Base-by-base conservation (phyloP, 2,888 invertebrate species). In the Caenorhabditis sinica region DNA sequence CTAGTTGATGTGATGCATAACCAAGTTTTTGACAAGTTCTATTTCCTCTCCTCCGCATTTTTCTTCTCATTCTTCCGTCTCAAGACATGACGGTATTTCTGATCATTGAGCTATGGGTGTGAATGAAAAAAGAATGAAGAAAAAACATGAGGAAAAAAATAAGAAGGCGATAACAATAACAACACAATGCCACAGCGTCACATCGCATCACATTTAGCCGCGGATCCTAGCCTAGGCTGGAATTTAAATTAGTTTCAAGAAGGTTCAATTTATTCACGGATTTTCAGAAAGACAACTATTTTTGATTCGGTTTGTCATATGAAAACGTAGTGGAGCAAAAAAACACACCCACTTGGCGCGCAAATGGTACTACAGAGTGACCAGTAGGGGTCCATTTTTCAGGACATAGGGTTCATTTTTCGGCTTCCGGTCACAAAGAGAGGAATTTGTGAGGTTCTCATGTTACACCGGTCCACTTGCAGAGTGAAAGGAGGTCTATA, bases 341-440 rank as follows among this genome's bases (percentile, higher is more conserved):
- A 30, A 68, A 30, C 25, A 56, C 56, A 25, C 28, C 56, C 60
- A 60, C 40, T 43, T 28, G 23, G 28, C n/a, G 40, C 23, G 45
- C 23, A 69, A 36, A 60, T 74, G 53, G 66, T 74, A 49, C 51
- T 49, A 36, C 13, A 40, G 49, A 77, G 58, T 45, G 49, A 76
- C 60, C 56, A 51, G 28, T 25, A 51, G 53, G 15, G 20, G 25
- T n/a, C n/a, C 56, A 2, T 23, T 33, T 68, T 51, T 2, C 11
- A 17, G 51, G 68, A 36, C 49, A 77, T n/a, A 58, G 36, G 80
- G 80, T 72, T 80, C 80, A 72, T 71, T 58, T 80, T 80, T 80
- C 80, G 72, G 72, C 65, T 80, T 80, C 80, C 80, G 80, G 72
- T 79, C 79, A 79, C 72, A 77, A 77, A 63, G 72, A 63, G 66